A percentile compares a stretch with the other conserved stretches of the same genome.
phyloP scores from a whole-genome alignment of 2,888 invertebrate species.

The Ochlodes sylvanus region DNA sequence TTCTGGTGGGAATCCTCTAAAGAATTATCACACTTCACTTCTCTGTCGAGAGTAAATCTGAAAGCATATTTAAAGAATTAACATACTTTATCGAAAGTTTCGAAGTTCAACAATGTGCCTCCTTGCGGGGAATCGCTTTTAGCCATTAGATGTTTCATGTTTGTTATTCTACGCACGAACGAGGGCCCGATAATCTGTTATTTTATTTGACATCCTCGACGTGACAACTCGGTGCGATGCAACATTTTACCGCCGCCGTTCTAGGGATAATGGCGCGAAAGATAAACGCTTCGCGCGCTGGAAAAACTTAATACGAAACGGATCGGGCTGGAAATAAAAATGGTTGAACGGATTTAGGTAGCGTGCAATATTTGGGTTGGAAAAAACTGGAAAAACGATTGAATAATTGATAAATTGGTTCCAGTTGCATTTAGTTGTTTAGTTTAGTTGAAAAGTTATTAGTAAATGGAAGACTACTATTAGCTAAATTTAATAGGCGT shows the following conservation, averaged over 20 bases:
- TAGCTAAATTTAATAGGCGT: no score
- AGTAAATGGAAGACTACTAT: no score
- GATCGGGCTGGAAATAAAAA: slow-evolving; percentile 31
- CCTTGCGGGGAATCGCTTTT: slow-evolving; percentile 56
- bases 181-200: slow-evolving; percentile 66
- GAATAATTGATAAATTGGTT: no score
- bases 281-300: slow-evolving; percentile 45
- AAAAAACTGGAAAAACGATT: not conserved
- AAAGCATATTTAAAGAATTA: slow-evolving; percentile 54
- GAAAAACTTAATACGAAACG: slow-evolving; percentile 38
- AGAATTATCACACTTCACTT: slow-evolving; percentile 17
- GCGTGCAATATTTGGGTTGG: slow-evolving; percentile 12
- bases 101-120: slow-evolving; percentile 55
- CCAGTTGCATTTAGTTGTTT: no score
- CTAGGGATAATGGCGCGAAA: slow-evolving; percentile 44
- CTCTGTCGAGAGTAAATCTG: slow-evolving; percentile 36
- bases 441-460: no score
- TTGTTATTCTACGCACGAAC: slow-evolving; percentile 61
- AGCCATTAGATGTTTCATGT: slow-evolving; percentile 49
- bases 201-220: slow-evolving; percentile 64
- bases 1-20: slow-evolving; percentile 11
- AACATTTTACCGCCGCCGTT: slow-evolving; percentile 54
- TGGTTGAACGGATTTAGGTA: slow-evolving; percentile 14
- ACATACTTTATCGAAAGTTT: slow-evolving; percentile 58
- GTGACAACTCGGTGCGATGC: slow-evolving; percentile 57